These are phyloP conservation scores for Eupsittula cactorum DNA, from an alignment of 2,113 vertebrate genomes.

Conservation along the genomic window DNA sequence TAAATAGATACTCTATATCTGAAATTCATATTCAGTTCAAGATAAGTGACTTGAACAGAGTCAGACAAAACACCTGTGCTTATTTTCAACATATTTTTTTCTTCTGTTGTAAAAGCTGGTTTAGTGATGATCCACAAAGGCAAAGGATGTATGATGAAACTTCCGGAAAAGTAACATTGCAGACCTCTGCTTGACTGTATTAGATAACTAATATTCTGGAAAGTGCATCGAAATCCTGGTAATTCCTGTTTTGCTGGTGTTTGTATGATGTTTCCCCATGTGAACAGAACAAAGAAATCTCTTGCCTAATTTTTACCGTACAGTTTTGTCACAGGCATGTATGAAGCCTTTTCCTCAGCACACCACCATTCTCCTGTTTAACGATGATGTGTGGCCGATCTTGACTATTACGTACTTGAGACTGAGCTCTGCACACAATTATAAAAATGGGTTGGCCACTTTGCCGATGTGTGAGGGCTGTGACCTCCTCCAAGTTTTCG, in stretches of 20 bases:
- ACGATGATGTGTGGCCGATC: slow-evolving; percentile 11
- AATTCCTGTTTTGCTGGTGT: slow-evolving; percentile 1
- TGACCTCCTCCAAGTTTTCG: background rate
- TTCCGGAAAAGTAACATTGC: background rate
- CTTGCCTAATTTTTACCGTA: slow-evolving; percentile 35
- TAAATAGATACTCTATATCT: background rate
- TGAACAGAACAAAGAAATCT: slow-evolving; percentile 49
- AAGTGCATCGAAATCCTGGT: background rate
- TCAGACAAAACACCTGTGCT: background rate
- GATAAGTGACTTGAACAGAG: background rate
- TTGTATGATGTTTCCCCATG: background rate
- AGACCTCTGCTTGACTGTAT: slow-evolving; percentile 3
- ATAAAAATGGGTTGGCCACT: slow-evolving; percentile 41
- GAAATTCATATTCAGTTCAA: background rate
- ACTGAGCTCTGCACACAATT: slow-evolving; percentile 27
- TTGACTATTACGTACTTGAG: slow-evolving; percentile 37
- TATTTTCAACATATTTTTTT: background rate
- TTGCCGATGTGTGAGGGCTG: slow-evolving; percentile 34
- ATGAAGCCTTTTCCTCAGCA: background rate
- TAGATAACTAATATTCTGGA: slow-evolving; percentile 6
- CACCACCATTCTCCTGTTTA: slow-evolving; percentile 1
- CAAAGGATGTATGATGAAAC: background rate
- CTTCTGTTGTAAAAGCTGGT: background rate
- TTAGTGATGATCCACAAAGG: background rate
- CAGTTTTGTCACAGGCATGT: background rate